phyloP scores from a whole-genome alignment of 2,113 vertebrate species.

The Tragelaphus imberbis region DNA sequence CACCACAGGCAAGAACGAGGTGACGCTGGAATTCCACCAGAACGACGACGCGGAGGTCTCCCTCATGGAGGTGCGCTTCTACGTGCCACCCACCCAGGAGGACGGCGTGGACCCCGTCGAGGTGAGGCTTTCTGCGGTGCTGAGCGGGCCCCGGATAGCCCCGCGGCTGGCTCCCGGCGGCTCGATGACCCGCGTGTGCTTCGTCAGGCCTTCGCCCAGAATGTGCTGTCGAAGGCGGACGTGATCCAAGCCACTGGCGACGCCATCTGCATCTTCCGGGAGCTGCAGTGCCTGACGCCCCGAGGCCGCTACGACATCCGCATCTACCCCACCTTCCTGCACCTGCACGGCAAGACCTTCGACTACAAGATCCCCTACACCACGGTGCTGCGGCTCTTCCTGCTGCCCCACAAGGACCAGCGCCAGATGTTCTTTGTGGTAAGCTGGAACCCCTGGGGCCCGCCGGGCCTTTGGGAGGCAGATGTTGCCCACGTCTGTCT shows the following conservation, averaged over 20 bases:
- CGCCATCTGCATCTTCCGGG: constrained; percentile 97
- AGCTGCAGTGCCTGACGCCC: constrained; percentile 96
- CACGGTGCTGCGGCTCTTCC: constrained; percentile 94
- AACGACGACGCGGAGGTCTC: constrained; percentile 96
- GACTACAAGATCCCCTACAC: constrained; percentile 99
- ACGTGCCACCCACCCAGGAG: constrained; percentile 93
- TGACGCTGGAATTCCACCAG: constrained; percentile 98
- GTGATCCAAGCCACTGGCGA: constrained; percentile 98
- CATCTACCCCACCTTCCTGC: constrained; percentile 96
- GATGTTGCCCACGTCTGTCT: not conserved
- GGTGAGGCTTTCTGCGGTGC: constrained; percentile 74
- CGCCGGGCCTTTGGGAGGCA: not conserved
- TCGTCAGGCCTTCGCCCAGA: constrained; percentile 93
- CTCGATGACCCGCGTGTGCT: not conserved
- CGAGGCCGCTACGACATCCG: constrained; percentile 96
- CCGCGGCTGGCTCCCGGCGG: not conserved
- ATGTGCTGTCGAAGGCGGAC: constrained; percentile 93
- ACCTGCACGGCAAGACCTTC: constrained; percentile 97
- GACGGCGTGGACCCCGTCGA: constrained; percentile 94
- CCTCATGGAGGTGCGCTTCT: constrained; percentile 98
- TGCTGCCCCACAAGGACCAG: constrained; percentile 98
- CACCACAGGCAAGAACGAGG: constrained; percentile 97
- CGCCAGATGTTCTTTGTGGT: constrained; percentile 99
- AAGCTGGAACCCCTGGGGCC: not conserved
- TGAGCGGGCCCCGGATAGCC: not conserved